These are phyloP conservation scores for Dendrocincla fuliginosa DNA, from an alignment of 2,797 vertebrate species.

Conservation along the genomic window DNA sequence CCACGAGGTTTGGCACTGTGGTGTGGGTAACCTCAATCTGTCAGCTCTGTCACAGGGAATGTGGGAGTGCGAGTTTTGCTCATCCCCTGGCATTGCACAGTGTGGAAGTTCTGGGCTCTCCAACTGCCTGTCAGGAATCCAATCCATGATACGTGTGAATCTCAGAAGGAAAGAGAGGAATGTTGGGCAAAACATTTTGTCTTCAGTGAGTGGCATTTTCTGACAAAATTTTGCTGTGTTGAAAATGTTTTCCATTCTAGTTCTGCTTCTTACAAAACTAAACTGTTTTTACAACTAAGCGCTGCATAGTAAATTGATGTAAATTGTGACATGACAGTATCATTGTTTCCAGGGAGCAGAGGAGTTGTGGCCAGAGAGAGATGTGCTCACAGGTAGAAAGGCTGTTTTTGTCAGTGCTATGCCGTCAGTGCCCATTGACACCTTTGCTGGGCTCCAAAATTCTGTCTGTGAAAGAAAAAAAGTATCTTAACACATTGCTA, in stretches of 20 bases:
- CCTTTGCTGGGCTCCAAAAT: neutral
- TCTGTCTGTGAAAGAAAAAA: neutral
- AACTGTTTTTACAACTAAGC: neutral
- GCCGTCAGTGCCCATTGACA: neutral
- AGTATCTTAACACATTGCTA: neutral
- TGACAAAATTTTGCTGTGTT: neutral
- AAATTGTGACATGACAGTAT: neutral
- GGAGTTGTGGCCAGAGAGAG: neutral
- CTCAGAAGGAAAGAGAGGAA: neutral
- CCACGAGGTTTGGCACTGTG: neutral
- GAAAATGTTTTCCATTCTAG: neutral
- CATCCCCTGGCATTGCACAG: neutral
- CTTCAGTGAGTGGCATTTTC: neutral
- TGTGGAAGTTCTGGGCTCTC: neutral
- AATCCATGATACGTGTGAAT: neutral
- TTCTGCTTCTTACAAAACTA: neutral
- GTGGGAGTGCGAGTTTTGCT: neutral
- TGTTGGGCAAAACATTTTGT: neutral
- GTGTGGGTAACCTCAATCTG: neutral
- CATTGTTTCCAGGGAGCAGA: neutral
- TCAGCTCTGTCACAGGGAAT: neutral
- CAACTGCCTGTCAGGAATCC: conserved; percentile 27
- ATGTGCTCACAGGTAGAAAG: neutral
- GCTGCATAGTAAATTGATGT: neutral
- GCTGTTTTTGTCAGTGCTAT: neutral